phyloP scores from a whole-genome alignment of 1,140 invertebrate genomes.

The Drosophila lini region DNA sequence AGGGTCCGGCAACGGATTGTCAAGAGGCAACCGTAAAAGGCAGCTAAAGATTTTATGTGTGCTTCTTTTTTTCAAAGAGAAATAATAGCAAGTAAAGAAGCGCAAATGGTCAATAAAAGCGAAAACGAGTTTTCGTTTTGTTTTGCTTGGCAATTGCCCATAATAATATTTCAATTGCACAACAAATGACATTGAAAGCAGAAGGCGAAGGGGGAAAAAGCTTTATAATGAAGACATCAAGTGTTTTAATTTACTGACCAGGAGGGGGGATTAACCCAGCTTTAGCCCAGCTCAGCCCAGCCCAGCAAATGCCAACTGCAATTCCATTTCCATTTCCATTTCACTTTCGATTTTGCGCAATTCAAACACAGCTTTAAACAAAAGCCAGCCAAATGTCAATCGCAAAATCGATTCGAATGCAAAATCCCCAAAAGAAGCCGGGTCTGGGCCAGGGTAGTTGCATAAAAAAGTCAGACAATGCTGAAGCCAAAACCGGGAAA shows the following conservation, averaged over 20 bases:
- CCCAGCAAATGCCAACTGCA: conserved; percentile 40
- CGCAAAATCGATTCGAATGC: conserved; percentile 52
- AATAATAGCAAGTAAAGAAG: conserved; percentile 71
- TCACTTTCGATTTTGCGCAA: conserved; percentile 58
- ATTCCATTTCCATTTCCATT: conserved; percentile 25
- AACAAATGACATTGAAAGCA: conserved; percentile 73
- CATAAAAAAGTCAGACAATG: conserved; percentile 37
- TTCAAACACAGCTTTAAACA: conserved; percentile 24
- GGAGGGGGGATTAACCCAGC: not conserved
- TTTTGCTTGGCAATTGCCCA: conserved; percentile 33
- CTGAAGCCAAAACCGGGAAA: conserved; percentile 5
- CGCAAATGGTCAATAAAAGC: conserved; percentile 79
- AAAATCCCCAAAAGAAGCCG: conserved; percentile 42
- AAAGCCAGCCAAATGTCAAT: conserved; percentile 45
- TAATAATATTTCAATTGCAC: conserved; percentile 55
- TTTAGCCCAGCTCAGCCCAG: not conserved
- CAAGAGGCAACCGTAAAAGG: conserved; percentile 63
- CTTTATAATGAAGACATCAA: conserved; percentile 23
- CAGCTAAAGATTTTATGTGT: conserved; percentile 54
- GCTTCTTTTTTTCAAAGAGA: conserved; percentile 35
- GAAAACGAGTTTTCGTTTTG: conserved; percentile 68
- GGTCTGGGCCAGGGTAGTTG: conserved; percentile 51
- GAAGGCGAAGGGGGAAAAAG: not conserved
- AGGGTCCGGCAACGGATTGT: conserved; percentile 62
- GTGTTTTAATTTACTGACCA: conserved; percentile 11